Base-by-base conservation (phyloP, 2,797 vertebrate species). In the Macrochelys suwanniensis region DNA sequence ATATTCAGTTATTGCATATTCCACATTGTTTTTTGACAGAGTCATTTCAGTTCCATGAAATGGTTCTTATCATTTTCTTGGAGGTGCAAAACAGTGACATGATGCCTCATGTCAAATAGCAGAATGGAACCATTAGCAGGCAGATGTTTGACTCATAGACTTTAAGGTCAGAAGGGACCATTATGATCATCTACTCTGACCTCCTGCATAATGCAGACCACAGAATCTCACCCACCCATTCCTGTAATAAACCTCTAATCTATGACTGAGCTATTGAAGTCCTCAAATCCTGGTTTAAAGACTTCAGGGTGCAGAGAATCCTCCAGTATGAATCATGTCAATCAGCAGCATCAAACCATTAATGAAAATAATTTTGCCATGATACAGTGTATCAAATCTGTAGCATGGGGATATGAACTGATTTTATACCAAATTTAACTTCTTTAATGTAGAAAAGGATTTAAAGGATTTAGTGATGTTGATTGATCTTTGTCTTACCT, bases 281-380 rank as follows among this genome's bases (percentile, higher is more conserved):
- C 37, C 37, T 42, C 37, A 42, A 42, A 42, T 42, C 37, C 37
- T 42, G 37, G 37, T 42, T 42, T 42, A 42, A 42, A 42, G 37
- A 42, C 37, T 42, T 42, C 37, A 42, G 37, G 37, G 37, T 42
- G 37, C 37, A 42, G 37, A 42, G 37, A 42, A 42, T 42, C 37
- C 88, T 87, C 94, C 65, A 59, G 0, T 11, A 89, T 56, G 71
- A 71, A 92, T 65, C 26, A 0, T 26, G 53, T 91, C 89, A 77
- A 90, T 15, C 89, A 92, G 82, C 85, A 81, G 87, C 92, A 88
- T 11, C 0, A 56, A 90, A 87, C 94, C 93, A 91, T 79, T 16
- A 37, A 84, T 77, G 85, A 59, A 42, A 90, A 96, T 76, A 84
- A 89, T 96, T 94, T 71, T 93, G 94, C 93, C 50, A 28, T 4